Evolutionary conservation across 2,888 invertebrate genomes (phyloP), one percentile per base, ranked within the genome.

Genomic region (Platerodrilus igneus): DNA sequence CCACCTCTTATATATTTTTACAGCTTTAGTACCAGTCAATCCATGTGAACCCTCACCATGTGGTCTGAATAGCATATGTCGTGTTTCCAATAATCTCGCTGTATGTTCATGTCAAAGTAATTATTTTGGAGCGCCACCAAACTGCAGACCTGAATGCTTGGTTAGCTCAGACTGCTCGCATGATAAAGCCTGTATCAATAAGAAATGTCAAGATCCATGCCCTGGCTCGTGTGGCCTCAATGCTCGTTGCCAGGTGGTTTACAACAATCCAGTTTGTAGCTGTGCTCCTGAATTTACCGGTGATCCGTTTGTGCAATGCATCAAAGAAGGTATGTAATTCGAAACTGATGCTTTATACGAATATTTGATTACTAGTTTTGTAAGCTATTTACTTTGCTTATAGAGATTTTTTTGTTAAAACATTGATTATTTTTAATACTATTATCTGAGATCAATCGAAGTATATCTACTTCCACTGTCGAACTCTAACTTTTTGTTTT

Each of bases 181-280:
- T 20, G 72, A 77, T 51, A 69, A 74, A 49, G 77, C 80, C 7
- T 82, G 81, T 47, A 75, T 80, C 41, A 69, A 74, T 39, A 76
- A 78, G 48, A 77, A 77, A 51, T 82, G 82, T 57, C 66, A 64
- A 20, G 77, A 81, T 62, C 81, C 81, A 18, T 81, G 81, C 46
- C 69, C 70, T 2, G 76, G 77, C 35, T 71, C 75, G 4, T 79
- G 79, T 52, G 79, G 78, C 1, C 55, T 72, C 2, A 70, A 73
- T 39, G 76, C 78, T 3, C 62, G 73, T 13, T 79, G 79, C 48
- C 74, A 74, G 52, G 76, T 78, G 1, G 68, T 73, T 41, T 75
- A 77, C 53, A 80, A 81, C 56, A 77, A 77, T 51, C 79, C 79
- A 0, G 75, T 78, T 18, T 81, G 81, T 53, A 75, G 75, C 43